Evolutionary conservation across 2,797 vertebrate species (phyloP).

Genomic region (Corythornis leucogaster): DNA sequence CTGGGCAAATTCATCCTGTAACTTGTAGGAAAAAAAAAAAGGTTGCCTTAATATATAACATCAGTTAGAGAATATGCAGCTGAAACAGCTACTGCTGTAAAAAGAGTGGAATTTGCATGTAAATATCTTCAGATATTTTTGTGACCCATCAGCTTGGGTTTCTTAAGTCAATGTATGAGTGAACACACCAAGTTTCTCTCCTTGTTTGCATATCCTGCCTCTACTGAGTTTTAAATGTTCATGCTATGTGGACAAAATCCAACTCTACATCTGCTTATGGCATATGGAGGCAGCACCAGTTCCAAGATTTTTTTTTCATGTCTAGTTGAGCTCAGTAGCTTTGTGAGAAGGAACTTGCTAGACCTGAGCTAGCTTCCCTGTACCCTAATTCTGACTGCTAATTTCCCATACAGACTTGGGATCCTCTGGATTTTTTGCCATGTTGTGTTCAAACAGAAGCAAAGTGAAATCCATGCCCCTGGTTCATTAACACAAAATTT

Average conservation of each 20-base stretch:
- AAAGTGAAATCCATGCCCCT: neutral
- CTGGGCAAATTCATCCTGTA: neutral
- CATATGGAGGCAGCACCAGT: constrained; percentile 52
- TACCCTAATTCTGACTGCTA: neutral
- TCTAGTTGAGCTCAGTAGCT: neutral
- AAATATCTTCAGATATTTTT: constrained; percentile 69
- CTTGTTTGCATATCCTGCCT: constrained; percentile 72
- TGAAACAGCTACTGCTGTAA: constrained; percentile 35
- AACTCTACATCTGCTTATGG: constrained; percentile 55
- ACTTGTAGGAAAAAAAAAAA: neutral
- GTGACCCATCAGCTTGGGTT: constrained; percentile 73
- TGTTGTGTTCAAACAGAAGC: neutral
- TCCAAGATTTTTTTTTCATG: constrained; percentile 40
- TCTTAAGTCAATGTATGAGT: constrained; percentile 70
- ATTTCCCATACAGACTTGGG: neutral
- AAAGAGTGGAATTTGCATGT: constrained; percentile 56
- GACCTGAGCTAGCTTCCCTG: neutral
- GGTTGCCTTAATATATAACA: constrained; percentile 1
- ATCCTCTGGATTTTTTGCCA: neutral
- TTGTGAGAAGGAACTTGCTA: neutral
- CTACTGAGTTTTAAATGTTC: constrained; percentile 76
- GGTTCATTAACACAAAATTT: neutral
- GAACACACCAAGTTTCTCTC: constrained; percentile 62
- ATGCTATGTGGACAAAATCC: constrained; percentile 59
- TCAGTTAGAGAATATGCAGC: neutral